Percentiles rank a stretch among this genome's conserved stretches.
These are phyloP conservation scores for Amiota minor DNA, from an alignment of 2,888 invertebrate genomes.

Conservation along the genomic window DNA sequence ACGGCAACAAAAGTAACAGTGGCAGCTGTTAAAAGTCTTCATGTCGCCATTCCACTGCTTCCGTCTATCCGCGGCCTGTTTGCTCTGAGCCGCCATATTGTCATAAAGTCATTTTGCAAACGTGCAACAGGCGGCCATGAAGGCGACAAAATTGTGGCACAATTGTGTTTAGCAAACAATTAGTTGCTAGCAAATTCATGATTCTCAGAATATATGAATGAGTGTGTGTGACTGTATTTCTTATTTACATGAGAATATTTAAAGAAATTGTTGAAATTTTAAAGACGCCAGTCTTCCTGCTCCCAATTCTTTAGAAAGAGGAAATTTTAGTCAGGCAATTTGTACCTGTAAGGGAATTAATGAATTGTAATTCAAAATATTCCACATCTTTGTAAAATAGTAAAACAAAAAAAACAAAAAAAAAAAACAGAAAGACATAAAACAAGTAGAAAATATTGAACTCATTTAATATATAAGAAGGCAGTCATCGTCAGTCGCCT, in stretches of 20 bases:
- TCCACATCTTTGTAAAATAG: conserved; percentile 19
- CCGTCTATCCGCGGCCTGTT: neutral
- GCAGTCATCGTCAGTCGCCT: neutral
- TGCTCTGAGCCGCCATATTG: conserved; percentile 10
- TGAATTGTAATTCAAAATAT: conserved; percentile 28
- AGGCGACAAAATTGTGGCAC: neutral
- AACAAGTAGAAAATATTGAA: conserved; percentile 28
- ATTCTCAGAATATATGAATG: neutral
- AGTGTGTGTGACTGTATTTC: neutral
- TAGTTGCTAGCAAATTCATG: neutral
- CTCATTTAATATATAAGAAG: conserved; percentile 24
- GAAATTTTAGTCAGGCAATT: conserved; percentile 17
- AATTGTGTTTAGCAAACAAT: conserved; percentile 11
- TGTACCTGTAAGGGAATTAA: conserved; percentile 21
- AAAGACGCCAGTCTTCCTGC: neutral
- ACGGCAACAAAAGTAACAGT: too few relatives aligned
- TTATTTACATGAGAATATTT: neutral
- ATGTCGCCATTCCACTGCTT: conserved; percentile 9
- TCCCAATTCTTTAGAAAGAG: neutral
- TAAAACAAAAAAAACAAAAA: neutral
- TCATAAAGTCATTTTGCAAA: conserved; percentile 19
- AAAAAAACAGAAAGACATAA: neutral
- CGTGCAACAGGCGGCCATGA: conserved; percentile 18
- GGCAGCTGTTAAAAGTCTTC: conserved; percentile 20
- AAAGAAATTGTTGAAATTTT: neutral